Evolutionary conservation across 2,113 vertebrate genomes (phyloP).

Genomic region (Saguinus midas): DNA sequence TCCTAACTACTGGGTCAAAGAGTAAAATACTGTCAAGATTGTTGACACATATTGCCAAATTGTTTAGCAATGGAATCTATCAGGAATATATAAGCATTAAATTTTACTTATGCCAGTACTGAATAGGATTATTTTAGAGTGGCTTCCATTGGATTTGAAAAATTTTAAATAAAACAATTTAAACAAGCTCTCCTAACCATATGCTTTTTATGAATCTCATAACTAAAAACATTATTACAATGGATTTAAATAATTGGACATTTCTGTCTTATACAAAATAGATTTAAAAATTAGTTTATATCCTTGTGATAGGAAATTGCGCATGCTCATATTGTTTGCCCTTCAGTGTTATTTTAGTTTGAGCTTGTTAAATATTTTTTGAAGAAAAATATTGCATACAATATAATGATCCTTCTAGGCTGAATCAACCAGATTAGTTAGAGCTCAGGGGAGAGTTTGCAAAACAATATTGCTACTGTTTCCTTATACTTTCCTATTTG

Average conservation of each 20-base stretch:
- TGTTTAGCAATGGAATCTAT: background rate
- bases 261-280: background rate
- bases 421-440: slow-evolving; percentile 57
- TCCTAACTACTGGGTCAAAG: background rate
- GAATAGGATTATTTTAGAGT: background rate
- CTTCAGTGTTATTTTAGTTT: slow-evolving; percentile 54
- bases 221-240: background rate
- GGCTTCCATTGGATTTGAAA: background rate
- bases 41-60: too few relatives aligned
- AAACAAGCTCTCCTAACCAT: background rate
- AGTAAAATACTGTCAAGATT: background rate
- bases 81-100: background rate
- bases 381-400: slow-evolving; percentile 49
- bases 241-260: background rate
- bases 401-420: slow-evolving; percentile 51
- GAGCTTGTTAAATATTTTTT: slow-evolving; percentile 59
- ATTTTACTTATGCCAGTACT: background rate
- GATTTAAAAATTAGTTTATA: background rate
- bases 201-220: background rate
- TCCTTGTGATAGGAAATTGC: background rate
- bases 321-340: background rate
- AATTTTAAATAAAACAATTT: background rate
- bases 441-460: slow-evolving; percentile 39
- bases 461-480: slow-evolving; percentile 55
- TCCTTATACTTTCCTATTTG: slow-evolving; percentile 33